A percentile compares a stretch with the other conserved stretches of the same genome.
Evolutionary conservation across 2,113 vertebrate species (phyloP).

Genomic region (Cromileptes altivelis): DNA sequence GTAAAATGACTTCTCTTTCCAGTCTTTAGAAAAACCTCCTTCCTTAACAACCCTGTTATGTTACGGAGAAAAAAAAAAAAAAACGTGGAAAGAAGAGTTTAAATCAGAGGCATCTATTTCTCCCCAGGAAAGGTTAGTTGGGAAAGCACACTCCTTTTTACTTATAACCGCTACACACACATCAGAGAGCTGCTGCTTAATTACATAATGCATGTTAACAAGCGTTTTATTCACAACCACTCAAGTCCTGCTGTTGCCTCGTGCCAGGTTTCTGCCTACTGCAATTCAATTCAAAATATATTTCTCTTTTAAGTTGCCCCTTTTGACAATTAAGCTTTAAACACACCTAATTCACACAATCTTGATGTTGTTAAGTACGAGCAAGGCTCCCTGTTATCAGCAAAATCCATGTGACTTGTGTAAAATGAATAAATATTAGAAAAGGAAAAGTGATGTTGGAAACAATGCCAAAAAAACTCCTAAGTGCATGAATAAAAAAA

Average conservation of each 20-base stretch:
- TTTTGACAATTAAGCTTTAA: background rate
- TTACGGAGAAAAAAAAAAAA: constrained; percentile 26
- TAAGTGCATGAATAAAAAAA: background rate
- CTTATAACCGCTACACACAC: background rate
- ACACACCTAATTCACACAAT: background rate
- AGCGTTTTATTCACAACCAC: background rate
- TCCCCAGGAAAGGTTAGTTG: background rate
- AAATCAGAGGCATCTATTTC: constrained; percentile 36
- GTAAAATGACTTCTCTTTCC: constrained; percentile 52
- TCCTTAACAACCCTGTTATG: constrained; percentile 35
- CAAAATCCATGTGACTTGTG: background rate
- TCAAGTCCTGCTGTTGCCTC: background rate
- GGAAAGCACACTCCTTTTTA: constrained; percentile 9
- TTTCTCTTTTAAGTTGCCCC: background rate
- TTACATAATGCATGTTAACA: background rate
- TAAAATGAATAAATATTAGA: background rate
- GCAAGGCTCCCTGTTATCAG: background rate
- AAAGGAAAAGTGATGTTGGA: background rate
- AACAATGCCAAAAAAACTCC: background rate
- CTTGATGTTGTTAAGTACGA: background rate
- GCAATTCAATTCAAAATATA: background rate
- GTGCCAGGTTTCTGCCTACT: background rate
- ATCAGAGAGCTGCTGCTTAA: background rate
- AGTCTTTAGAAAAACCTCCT: constrained; percentile 13
- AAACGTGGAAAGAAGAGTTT: constrained; percentile 41